These are phyloP conservation scores for Prorops nasuta DNA, from an alignment of 1,140 invertebrate genomes.

Conservation along the genomic window DNA sequence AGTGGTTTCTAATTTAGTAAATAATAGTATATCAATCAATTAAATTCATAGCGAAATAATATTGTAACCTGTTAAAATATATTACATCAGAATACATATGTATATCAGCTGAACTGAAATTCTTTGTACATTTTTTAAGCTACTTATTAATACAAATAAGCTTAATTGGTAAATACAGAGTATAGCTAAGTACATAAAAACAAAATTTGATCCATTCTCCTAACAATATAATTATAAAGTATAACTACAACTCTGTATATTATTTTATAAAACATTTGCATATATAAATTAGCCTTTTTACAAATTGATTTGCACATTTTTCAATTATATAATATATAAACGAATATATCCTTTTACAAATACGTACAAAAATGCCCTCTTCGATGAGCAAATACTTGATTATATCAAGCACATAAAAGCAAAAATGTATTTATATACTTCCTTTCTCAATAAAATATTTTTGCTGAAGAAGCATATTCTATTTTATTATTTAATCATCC, in stretches of 20 bases:
- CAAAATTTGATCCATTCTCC: constrained; percentile 1
- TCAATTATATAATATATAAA: constrained; percentile 11
- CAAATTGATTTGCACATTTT: constrained; percentile 8
- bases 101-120: no score
- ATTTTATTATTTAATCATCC: no score
- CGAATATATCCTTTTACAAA: constrained; percentile 4
- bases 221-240: constrained; percentile 1
- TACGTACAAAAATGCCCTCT: no score
- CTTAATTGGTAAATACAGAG: neutral
- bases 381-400: neutral
- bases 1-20: neutral
- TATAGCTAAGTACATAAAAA: constrained; percentile 16
- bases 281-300: constrained; percentile 5
- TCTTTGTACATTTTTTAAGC: neutral
- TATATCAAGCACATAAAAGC: neutral
- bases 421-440: neutral
- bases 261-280: constrained; percentile 10
- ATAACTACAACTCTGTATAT: constrained; percentile 1
- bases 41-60: neutral
- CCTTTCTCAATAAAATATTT: no score
- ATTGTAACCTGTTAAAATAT: constrained; percentile 7
- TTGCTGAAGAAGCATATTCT: no score
- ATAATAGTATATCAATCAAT: neutral
- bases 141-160: neutral
- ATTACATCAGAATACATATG: constrained; percentile 13